Base-by-base conservation (phyloP, 2,113 vertebrate genomes). In the Deroptyus accipitrinus region DNA sequence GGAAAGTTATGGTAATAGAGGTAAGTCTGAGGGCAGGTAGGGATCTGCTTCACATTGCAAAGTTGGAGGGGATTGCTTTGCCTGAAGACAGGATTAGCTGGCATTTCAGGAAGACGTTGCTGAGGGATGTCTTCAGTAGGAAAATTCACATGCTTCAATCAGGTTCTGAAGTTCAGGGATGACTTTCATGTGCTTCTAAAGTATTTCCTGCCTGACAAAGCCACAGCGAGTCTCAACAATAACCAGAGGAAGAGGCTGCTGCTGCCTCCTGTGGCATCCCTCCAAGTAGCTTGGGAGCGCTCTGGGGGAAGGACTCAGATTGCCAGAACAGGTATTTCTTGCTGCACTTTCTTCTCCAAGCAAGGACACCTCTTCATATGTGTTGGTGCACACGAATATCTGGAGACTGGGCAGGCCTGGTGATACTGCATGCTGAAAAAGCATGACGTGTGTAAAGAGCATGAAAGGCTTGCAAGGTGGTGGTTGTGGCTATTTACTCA, bases 81-180 rank as follows among this genome's bases (percentile, higher is more conserved):
- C 92, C 80, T 61, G 67, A 28, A 73, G 92, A 83, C 67, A 80
- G 67, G 90, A 95, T 76, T 76, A 91, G 37, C 72, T 76, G 39
- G 83, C 63, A 46, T 80, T 83, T 83, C 63, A 24, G 76, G 87
- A 88, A 68, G 48, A 80, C n/a, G 42, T 86, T 48, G 72, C 48
- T 54, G 37, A 68, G 48, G n/a, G 23, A 83, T 80, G 48, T 10
- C 23, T 30, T 76, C 3, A 0, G 51, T 42, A 80, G 72, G 72
- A 80, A 95, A 90, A 76, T 41, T 80, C 76, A 59, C 57, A 63
- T 10, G 37, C 42, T 83, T 54, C 22, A 35, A 79, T 63, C 1
- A 0, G 23, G n/a, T 48, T 33, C 70, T 46, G 39, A 85, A 88
- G 67, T 72, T 83, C 83, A 92, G 80, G 67, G 66, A 46, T 1